Percentiles rank a stretch among this genome's conserved stretches.
phyloP scores from a whole-genome alignment of 2,797 vertebrate species.

The Salmo trutta region DNA sequence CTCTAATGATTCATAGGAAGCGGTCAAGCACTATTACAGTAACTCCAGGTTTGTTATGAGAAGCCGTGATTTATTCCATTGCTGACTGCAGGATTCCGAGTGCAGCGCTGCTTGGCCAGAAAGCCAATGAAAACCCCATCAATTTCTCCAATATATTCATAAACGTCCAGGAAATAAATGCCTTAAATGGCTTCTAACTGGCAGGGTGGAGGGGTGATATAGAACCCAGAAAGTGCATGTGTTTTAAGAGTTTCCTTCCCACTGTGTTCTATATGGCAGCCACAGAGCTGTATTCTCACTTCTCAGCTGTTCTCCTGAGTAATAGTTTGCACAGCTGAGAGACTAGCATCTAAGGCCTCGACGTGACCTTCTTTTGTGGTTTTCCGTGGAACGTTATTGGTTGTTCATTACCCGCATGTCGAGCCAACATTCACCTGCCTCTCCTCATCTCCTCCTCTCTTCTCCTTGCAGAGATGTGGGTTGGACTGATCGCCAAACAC shows the following conservation, averaged over 20 bases:
- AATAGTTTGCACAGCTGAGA: constrained; percentile 15
- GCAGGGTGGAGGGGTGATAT: background rate
- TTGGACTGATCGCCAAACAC: constrained; percentile 3
- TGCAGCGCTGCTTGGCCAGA: constrained; percentile 10
- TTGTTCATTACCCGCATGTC: constrained; percentile 32
- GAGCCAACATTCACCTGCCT: background rate
- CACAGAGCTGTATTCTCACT: background rate
- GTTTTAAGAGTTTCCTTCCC: constrained; percentile 11
- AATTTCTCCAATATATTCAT: constrained; percentile 44
- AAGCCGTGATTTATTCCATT: constrained; percentile 48
- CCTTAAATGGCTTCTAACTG: constrained; percentile 45
- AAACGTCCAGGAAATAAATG: constrained; percentile 50
- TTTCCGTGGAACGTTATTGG: constrained; percentile 7
- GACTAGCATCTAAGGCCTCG: background rate
- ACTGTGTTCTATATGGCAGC: background rate
- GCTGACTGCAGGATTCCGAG: constrained; percentile 48
- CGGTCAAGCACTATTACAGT: constrained; percentile 13
- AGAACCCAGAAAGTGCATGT: constrained; percentile 15
- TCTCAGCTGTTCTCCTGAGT: background rate
- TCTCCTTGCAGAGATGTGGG: background rate
- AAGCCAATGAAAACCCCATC: constrained; percentile 20
- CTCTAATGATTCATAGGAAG: constrained; percentile 30
- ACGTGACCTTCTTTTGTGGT: constrained; percentile 27
- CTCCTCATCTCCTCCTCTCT: background rate
- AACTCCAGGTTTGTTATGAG: constrained; percentile 36